Percentiles rank a stretch among this genome's conserved stretches.
These are phyloP conservation scores for Eulemur mongoz DNA, from an alignment of 2,797 vertebrate species.

Conservation along the genomic window DNA sequence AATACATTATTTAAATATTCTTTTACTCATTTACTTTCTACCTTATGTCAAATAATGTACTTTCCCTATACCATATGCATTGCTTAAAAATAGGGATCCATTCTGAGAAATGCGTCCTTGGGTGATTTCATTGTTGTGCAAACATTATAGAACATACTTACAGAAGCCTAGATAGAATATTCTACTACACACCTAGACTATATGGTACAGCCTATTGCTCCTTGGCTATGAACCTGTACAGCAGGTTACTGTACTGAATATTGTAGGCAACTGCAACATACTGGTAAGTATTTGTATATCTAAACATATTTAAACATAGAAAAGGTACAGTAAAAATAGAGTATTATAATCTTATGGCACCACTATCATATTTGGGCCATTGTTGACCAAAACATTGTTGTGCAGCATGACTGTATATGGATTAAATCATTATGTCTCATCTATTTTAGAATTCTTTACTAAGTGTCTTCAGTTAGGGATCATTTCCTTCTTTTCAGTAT, in stretches of 20 bases:
- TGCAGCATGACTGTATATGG: not conserved
- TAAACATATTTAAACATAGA: not conserved
- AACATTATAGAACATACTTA: too few relatives aligned
- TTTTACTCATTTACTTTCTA: conserved; percentile 33
- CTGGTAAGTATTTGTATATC: too few relatives aligned
- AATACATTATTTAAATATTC: not conserved
- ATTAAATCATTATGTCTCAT: not conserved
- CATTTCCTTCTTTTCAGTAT: not conserved
- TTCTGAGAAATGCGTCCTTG: not conserved
- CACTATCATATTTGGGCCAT: not conserved
- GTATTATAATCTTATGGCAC: not conserved
- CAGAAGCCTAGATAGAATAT: too few relatives aligned
- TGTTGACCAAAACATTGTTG: not conserved
- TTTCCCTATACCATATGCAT: not conserved
- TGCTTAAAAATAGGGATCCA: not conserved
- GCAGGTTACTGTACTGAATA: too few relatives aligned
- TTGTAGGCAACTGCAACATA: too few relatives aligned
- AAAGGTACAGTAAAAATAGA: not conserved
- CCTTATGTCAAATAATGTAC: not conserved
- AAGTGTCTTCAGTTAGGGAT: not conserved
- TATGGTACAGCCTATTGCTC: too few relatives aligned
- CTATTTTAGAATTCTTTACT: conserved; percentile 18
- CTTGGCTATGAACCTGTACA: too few relatives aligned
- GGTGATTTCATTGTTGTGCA: not conserved
- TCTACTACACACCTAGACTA: too few relatives aligned